Percentiles rank a stretch among this genome's conserved stretches.
Evolutionary conservation across 2,888 invertebrate genomes (phyloP).

Genomic region (Serrognathus titanus): DNA sequence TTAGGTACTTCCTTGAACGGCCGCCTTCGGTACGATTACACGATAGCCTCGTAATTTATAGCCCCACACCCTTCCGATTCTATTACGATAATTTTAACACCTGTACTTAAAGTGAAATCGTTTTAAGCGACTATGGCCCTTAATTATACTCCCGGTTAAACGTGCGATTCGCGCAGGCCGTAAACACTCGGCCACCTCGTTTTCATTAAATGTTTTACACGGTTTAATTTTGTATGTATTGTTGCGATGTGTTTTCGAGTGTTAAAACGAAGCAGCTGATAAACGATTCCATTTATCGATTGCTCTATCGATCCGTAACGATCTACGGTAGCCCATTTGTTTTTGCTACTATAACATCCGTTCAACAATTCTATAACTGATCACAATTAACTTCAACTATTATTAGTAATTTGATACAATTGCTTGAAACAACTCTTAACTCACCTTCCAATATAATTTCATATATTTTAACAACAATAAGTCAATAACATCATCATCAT

Average conservation of each 20-base stretch:
- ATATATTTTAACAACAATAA: too few species aligned
- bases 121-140: conserved; percentile 34
- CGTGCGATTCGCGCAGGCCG: conserved; percentile 30
- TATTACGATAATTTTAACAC: conserved; percentile 48
- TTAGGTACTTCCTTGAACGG: conserved; percentile 30
- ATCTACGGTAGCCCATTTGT: conserved; percentile 29
- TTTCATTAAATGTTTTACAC: conserved; percentile 32
- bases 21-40: conserved; percentile 35
- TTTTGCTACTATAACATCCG: conserved; percentile 9
- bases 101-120: conserved; percentile 39
- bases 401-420: too few species aligned
- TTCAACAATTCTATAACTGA: too few species aligned
- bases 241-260: conserved; percentile 27
- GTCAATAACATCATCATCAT: too few species aligned
- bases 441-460: too few species aligned
- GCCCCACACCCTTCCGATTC: conserved; percentile 46
- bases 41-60: conserved; percentile 43
- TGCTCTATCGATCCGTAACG: conserved; percentile 19
- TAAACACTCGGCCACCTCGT: conserved; percentile 25
- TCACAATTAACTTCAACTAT: too few species aligned
- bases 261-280: conserved; percentile 30
- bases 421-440: too few species aligned
- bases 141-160: conserved; percentile 35
- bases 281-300: conserved; percentile 26
- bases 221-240: conserved; percentile 29